phyloP scores from a whole-genome alignment of 2,113 vertebrate species.

The Eulemur rufifrons region DNA sequence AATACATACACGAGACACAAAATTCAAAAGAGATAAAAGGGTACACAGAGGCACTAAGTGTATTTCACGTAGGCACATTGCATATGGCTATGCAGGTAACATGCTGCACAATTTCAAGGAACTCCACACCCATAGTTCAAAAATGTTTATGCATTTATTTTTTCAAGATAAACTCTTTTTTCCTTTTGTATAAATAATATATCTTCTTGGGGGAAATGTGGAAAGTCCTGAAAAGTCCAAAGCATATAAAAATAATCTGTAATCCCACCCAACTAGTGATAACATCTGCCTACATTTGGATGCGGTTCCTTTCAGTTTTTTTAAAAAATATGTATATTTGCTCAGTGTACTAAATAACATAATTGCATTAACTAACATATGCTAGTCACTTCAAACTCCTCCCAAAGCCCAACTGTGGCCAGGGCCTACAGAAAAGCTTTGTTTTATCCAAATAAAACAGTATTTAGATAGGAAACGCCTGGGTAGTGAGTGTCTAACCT shows the following conservation, averaged over 20 bases:
- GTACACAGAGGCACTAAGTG: not conserved
- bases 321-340: conserved; percentile 31
- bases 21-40: not conserved
- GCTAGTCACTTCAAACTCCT: not conserved
- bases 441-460: not conserved
- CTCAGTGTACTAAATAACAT: not conserved
- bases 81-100: not conserved
- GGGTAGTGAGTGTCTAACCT: not conserved
- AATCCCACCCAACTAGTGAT: not conserved
- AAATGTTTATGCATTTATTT: not conserved
- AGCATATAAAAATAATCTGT: not conserved
- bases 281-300: conserved; percentile 18
- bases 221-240: conserved; percentile 49
- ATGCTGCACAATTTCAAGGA: not conserved
- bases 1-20: not conserved
- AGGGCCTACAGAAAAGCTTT: not conserved
- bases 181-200: conserved; percentile 33
- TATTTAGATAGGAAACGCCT: not conserved
- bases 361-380: conserved; percentile 32
- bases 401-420: not conserved
- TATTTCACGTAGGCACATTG: not conserved
- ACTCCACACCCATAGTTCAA: not conserved
- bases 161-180: not conserved
- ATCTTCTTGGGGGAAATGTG: not conserved
- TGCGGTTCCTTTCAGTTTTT: conserved; percentile 8